phyloP scores from a whole-genome alignment of 2,888 invertebrate species.

The Physocephala rufipes region DNA sequence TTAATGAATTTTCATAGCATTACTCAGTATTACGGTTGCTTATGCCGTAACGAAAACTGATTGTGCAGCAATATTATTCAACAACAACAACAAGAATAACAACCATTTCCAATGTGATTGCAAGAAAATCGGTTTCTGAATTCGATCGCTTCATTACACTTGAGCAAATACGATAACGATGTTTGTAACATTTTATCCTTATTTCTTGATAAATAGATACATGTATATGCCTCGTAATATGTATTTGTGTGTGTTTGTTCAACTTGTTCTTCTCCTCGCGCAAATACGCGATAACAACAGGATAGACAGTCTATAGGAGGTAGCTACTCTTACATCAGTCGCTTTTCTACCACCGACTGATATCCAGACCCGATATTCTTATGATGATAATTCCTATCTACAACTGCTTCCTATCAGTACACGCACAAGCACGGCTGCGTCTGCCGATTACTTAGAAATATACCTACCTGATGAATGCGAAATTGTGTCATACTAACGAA shows the following conservation, averaged over 20 bases:
- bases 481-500: background rate
- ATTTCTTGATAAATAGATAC: background rate
- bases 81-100: background rate
- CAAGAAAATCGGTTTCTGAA: slow-evolving; percentile 31
- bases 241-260: background rate
- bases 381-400: background rate
- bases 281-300: no score
- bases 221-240: background rate
- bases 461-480: background rate
- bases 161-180: slow-evolving; percentile 20
- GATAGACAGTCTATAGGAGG: no score
- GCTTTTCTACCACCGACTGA: no score
- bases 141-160: slow-evolving; percentile 24
- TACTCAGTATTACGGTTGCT: background rate
- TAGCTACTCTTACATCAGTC: background rate
- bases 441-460: background rate
- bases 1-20: slow-evolving; percentile 27
- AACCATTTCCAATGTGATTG: slow-evolving; percentile 17
- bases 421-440: slow-evolving; percentile 1
- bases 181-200: slow-evolving; percentile 7
- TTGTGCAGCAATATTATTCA: background rate
- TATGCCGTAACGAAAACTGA: background rate
- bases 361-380: background rate
- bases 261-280: background rate
- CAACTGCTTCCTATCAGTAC: background rate